Conservation (phyloP, 2,888 invertebrate species). For the Patella ulyssiponensis region DNA sequence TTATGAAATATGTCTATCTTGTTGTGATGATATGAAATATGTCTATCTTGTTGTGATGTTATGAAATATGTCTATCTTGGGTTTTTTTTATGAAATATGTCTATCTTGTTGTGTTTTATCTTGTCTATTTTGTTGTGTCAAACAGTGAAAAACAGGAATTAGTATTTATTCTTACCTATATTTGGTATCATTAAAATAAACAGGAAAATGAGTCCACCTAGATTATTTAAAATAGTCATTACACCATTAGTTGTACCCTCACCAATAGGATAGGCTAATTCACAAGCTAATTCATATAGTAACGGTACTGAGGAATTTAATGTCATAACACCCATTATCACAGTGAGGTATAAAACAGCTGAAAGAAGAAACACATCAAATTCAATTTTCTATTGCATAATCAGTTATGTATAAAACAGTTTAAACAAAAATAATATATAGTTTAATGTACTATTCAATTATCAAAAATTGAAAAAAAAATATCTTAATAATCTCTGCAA, state of each 20-base stretch:
- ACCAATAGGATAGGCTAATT: slow-evolving; percentile 60
- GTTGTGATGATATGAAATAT: too few species aligned
- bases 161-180: slow-evolving; percentile 48
- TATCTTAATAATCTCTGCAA: too few species aligned
- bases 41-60: too few species aligned
- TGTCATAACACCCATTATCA: slow-evolving; percentile 48
- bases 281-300: slow-evolving; percentile 61
- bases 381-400: too few species aligned
- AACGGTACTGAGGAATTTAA: slow-evolving; percentile 57
- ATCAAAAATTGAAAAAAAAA: too few species aligned
- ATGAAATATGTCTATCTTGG: too few species aligned
- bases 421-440: too few species aligned
- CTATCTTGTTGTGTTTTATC: not conserved
- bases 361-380: slow-evolving; percentile 20
- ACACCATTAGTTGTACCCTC: slow-evolving; percentile 62
- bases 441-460: too few species aligned
- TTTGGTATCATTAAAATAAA: slow-evolving; percentile 52
- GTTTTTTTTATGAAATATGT: not conserved
- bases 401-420: too few species aligned
- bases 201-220: slow-evolving; percentile 57
- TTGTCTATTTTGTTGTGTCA: not conserved
- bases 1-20: too few species aligned
- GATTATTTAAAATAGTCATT: slow-evolving; percentile 57
- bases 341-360: slow-evolving; percentile 53
- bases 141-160: not conserved